Conservation (phyloP, 1,140 invertebrate species). For the Brachionus calyciflorus region DNA sequence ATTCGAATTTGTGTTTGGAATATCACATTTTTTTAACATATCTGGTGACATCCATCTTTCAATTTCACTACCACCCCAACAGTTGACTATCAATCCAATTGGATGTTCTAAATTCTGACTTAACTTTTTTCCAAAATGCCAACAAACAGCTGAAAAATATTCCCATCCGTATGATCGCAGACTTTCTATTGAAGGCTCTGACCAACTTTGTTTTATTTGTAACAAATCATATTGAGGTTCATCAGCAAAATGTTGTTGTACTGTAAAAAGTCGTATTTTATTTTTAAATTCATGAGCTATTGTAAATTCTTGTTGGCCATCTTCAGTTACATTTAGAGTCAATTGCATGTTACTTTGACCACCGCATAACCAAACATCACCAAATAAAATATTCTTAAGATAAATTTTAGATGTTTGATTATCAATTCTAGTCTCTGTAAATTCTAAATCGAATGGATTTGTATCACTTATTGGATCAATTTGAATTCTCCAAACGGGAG, state of each 20-base stretch:
- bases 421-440: not conserved
- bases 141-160: conserved; percentile 56
- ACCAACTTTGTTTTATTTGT: not conserved
- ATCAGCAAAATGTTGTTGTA: not conserved
- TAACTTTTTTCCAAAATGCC: conserved; percentile 54
- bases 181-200: not conserved
- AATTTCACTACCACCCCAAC: conserved; percentile 55
- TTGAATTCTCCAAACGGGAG: not conserved
- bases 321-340: conserved; percentile 12
- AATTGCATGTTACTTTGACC: conserved; percentile 58
- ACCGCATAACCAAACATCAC: conserved; percentile 57
- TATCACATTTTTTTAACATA: conserved; percentile 51
- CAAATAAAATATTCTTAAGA: conserved; percentile 54
- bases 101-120: conserved; percentile 50
- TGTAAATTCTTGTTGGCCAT: not conserved
- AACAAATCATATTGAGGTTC: not conserved
- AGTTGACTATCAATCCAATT: conserved; percentile 53
- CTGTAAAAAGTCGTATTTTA: conserved; percentile 12
- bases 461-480: not conserved
- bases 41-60: conserved; percentile 55
- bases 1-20: not conserved
- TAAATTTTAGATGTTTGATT: not conserved
- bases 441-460: not conserved
- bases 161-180: not conserved
- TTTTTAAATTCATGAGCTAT: not conserved